Evolutionary conservation across 2,797 vertebrate genomes (phyloP).

Genomic region (Trematomus bernacchii): DNA sequence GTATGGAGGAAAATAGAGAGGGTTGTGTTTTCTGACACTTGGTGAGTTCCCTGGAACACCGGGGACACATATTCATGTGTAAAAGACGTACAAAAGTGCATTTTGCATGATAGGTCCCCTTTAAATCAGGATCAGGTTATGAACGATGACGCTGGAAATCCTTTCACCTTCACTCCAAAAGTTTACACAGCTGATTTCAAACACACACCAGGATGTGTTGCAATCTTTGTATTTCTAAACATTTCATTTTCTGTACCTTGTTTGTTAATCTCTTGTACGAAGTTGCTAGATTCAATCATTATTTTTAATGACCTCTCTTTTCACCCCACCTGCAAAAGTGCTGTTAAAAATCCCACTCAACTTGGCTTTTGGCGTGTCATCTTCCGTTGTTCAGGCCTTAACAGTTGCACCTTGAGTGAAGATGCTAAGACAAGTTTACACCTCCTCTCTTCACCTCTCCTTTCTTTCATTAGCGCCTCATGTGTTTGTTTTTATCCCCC

Average conservation of each 20-base stretch:
- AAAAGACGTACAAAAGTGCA: no score
- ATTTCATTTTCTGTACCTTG: not conserved
- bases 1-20: no score
- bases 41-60: no score
- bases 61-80: no score
- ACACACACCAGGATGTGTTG: not conserved
- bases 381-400: slow-evolving; percentile 26
- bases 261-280: not conserved
- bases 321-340: not conserved
- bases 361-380: slow-evolving; percentile 3
- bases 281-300: not conserved
- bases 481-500: slow-evolving; percentile 59
- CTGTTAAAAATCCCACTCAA: not conserved
- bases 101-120: no score
- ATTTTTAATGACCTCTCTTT: not conserved
- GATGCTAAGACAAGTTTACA: slow-evolving; percentile 49
- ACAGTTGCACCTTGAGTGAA: slow-evolving; percentile 53
- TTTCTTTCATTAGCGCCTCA: slow-evolving; percentile 71
- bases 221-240: not conserved
- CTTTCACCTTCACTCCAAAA: not conserved
- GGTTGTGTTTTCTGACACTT: no score
- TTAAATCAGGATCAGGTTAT: not conserved
- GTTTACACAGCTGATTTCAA: slow-evolving; percentile 5
- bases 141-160: not conserved
- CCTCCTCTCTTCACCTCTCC: slow-evolving; percentile 52